Evolutionary conservation across 2,113 vertebrate genomes (phyloP), one percentile per base, ranked within the genome.

Genomic region (Amia ocellicauda): DNA sequence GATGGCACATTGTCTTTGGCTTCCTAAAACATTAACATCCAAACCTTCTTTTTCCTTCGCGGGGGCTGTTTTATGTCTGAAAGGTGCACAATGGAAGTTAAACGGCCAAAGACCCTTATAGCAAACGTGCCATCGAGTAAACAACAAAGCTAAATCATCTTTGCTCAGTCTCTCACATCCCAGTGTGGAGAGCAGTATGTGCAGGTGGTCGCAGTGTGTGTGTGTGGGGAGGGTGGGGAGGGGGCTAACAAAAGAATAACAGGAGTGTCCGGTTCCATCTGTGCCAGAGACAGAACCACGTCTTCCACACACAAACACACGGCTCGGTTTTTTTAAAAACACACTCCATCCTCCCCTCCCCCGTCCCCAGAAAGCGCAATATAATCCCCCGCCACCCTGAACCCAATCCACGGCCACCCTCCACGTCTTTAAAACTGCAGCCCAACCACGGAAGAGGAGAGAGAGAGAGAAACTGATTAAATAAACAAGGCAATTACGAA

Each of bases 1-100:
- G 86, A 90, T 88, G 85, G 85, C 78, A 83, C 81, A 74, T 76
- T 86, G 80, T 88, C 84, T 86, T 72, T 70, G 70, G 67, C 76
- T 81, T 82, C 76, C 28, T 47, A 8, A 47, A 51, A 66, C 64
- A 58, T 31, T 53, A 49, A 5, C 28, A 42, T 70, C 27, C 80
- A 86, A 83, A 84, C 74, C 79, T 72, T 78, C 68, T 74, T 72
- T 64, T 67, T 62, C 65, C 53, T 42, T 60, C 45, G 5, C 13
- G 28, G 2, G 61, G 75, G 57, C 75, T 70, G 60, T 66, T 76
- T 27, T 16, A 47, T 27, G 23, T 13, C 43, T 53, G 3, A 27
- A 55, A 55, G 4, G 20, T 19, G 14, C 5, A 13, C 22, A 23
- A 19, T n/a, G 16, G 41, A 42, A 13, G 19, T 59, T 22, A 59